phyloP scores from a whole-genome alignment of 2,888 invertebrate genomes.

The Aelia acuminata region DNA sequence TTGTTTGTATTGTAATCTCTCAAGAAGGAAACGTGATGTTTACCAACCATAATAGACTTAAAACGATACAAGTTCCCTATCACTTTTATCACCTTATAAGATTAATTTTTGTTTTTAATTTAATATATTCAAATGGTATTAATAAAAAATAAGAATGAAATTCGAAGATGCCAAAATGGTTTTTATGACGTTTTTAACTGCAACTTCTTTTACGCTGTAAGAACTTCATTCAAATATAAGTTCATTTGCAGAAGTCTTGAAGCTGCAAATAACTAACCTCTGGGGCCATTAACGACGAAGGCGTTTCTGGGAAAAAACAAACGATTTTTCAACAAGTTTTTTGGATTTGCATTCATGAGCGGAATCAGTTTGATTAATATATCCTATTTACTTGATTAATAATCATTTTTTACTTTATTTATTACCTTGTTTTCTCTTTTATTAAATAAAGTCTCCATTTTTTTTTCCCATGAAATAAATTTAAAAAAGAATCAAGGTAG shows the following conservation, averaged over 20 bases:
- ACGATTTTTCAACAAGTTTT: neutral
- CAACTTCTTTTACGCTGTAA: neutral
- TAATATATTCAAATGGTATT: neutral
- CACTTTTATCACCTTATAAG: neutral
- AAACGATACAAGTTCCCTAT: neutral
- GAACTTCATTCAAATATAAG: neutral
- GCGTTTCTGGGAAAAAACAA: neutral
- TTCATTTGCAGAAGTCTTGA: neutral
- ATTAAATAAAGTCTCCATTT: no score
- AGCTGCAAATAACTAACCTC: slow-evolving; percentile 14
- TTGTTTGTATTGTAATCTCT: neutral
- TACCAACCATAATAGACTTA: neutral
- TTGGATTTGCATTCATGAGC: neutral
- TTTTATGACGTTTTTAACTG: neutral
- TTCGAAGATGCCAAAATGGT: no score
- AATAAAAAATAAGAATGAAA: neutral
- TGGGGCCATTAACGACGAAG: neutral
- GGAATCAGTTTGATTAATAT: neutral
- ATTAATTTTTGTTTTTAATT: neutral
- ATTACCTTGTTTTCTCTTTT: neutral
- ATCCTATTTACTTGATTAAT: neutral
- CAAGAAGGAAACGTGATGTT: neutral
- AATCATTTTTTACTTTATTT: neutral
- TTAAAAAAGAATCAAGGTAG: neutral
- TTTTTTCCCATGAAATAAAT: neutral